Evolutionary conservation across 2,797 vertebrate genomes (phyloP).

Genomic region (Sebastes oblongus): DNA sequence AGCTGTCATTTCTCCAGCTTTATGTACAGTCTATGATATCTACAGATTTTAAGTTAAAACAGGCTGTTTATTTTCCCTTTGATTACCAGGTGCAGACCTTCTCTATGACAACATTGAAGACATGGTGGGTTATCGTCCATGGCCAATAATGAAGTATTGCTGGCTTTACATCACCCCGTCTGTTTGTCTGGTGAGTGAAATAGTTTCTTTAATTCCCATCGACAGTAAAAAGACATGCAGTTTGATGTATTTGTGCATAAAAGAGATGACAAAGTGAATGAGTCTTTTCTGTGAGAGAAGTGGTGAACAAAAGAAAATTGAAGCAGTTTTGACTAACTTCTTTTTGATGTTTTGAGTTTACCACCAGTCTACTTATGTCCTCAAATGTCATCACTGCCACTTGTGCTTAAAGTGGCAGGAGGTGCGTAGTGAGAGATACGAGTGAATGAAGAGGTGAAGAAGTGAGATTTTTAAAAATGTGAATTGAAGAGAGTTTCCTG

Average conservation of each 20-base stretch:
- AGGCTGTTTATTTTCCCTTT: neutral
- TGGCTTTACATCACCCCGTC: constrained; percentile 76
- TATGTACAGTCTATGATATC: neutral
- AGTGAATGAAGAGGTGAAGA: neutral
- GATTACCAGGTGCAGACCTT: constrained; percentile 65
- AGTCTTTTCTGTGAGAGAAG: neutral
- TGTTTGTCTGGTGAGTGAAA: constrained; percentile 72
- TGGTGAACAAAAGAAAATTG: neutral
- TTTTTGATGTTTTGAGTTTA: neutral
- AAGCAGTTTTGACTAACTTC: neutral
- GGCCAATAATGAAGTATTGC: constrained; percentile 72
- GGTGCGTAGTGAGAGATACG: too few relatives aligned
- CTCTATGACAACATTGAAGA: constrained; percentile 79
- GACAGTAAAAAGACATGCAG: neutral
- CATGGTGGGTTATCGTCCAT: constrained; percentile 75
- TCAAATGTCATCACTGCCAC: neutral
- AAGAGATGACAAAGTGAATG: neutral
- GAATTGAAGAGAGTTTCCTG: neutral
- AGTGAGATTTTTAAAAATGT: neutral
- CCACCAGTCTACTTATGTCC: neutral
- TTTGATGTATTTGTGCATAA: neutral
- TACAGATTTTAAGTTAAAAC: neutral
- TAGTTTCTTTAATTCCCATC: neutral
- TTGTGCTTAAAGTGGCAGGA: neutral
- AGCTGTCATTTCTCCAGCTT: too few relatives aligned